A percentile compares a stretch with the other conserved stretches of the same genome.
Conservation (phyloP, 2,797 vertebrate species). For the Menidia menidia region DNA sequence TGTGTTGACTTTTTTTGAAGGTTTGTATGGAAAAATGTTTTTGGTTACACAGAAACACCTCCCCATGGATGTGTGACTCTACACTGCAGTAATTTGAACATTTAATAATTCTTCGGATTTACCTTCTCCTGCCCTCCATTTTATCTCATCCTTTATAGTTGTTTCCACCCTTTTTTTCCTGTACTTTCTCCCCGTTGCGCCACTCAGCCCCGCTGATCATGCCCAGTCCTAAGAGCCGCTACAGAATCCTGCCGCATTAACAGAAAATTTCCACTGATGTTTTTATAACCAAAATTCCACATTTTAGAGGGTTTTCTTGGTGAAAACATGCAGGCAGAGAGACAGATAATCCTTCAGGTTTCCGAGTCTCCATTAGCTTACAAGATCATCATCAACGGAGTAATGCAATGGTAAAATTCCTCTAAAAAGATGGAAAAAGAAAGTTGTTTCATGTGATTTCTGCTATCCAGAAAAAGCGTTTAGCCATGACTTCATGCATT, state of each 20-base stretch:
- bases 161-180: conserved; percentile 1
- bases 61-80: too few species aligned
- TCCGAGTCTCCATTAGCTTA: not conserved
- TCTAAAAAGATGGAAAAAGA: not conserved
- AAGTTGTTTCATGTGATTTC: conserved; percentile 20
- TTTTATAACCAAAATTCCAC: conserved; percentile 60
- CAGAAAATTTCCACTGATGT: conserved; percentile 48
- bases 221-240: conserved; percentile 17
- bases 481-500: conserved; percentile 21
- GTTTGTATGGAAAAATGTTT: too few species aligned
- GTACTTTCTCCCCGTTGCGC: not conserved
- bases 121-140: not conserved
- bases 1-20: too few species aligned
- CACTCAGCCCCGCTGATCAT: conserved; percentile 23
- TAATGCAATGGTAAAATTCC: conserved; percentile 13
- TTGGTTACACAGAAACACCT: too few species aligned
- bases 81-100: too few species aligned
- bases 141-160: not conserved
- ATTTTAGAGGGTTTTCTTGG: conserved; percentile 49
- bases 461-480: conserved; percentile 29
- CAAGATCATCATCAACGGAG: conserved; percentile 27
- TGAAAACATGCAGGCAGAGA: not conserved
- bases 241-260: conserved; percentile 56
- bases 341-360: conserved; percentile 19
- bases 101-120: too few species aligned